These are phyloP conservation scores for Trichonephila clavata DNA, from an alignment of 1,140 invertebrate species.

Conservation along the genomic window DNA sequence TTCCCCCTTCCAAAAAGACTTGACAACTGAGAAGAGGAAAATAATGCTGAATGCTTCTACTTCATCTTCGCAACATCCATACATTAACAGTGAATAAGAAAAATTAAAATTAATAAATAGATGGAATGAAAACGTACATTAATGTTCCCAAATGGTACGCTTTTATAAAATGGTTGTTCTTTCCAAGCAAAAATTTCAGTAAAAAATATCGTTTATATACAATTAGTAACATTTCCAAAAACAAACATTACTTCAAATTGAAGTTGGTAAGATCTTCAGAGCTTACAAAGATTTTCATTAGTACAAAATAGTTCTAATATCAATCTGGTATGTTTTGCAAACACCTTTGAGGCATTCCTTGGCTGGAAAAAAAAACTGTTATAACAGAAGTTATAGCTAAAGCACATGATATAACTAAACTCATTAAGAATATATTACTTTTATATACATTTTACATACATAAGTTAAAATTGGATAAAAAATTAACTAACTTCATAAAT, in stretches of 20 bases:
- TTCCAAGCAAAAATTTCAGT: background rate
- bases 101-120: slow-evolving; percentile 13
- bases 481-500: no score
- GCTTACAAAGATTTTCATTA: background rate
- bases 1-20: background rate
- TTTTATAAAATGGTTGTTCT: slow-evolving; percentile 1
- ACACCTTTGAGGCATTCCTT: slow-evolving; percentile 18
- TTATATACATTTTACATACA: no score
- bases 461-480: no score
- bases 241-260: background rate
- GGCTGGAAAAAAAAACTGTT: slow-evolving; percentile 1
- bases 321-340: slow-evolving; percentile 16
- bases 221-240: background rate
- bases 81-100: background rate
- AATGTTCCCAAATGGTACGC: slow-evolving; percentile 41
- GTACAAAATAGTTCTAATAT: slow-evolving; percentile 30
- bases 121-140: slow-evolving; percentile 26
- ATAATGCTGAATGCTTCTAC: background rate
- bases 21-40: background rate
- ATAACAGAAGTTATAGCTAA: background rate
- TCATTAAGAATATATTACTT: background rate
- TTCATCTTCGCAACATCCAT: background rate
- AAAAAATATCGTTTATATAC: slow-evolving; percentile 39
- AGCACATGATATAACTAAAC: background rate
- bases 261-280: background rate